Evolutionary conservation across 1,140 invertebrate genomes (phyloP), one percentile per base, ranked within the genome.

Genomic region (Idris sp.): DNA sequence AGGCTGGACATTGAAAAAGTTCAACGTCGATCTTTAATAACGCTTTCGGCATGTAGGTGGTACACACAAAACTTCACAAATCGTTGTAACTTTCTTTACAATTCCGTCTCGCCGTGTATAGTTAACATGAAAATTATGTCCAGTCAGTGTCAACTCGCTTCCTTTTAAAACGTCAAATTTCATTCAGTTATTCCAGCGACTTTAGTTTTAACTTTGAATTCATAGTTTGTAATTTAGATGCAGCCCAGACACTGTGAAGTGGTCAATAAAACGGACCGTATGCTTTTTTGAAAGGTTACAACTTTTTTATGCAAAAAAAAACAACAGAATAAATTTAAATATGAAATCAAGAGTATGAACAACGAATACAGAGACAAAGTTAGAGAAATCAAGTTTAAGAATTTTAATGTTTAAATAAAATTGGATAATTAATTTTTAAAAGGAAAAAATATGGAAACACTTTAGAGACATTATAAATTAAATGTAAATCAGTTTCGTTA

Each of bases 1-100:
- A n/a, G 33, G 41, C 30, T 54, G 62, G 72, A 74, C 48, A 68
- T 38, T 59, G 35, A 68, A 74, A 64, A 64, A 72, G 51, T 11
- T 1, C 8, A n/a, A 10, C 30, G 40, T 9, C 46, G 41, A 58
- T 40, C 35, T 64, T 58, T 58, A 73, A 64, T 62, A 72, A 58
- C 19, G 13, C 18, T 10, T 8, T 0, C 26, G 10, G n/a, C 10
- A 64, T 36, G 68, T 58, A 64, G 58, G 58, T 38, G 49, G 48
- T 36, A 38, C n/a, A n/a, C n/a, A n/a, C 41, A 11, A 48, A 71
- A 71, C 30, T 61, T 28, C 28, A 11, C 25, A 14, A 36, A 64
- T 54, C 44, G 40, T 46, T 38, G 30, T 54, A 53, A 41, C 31
- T 49, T 53, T 25, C 9, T 26, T 31, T 38, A 40, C 15, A 33